phyloP scores from a whole-genome alignment of 1,140 invertebrate species.

The Oscheius sp. region DNA sequence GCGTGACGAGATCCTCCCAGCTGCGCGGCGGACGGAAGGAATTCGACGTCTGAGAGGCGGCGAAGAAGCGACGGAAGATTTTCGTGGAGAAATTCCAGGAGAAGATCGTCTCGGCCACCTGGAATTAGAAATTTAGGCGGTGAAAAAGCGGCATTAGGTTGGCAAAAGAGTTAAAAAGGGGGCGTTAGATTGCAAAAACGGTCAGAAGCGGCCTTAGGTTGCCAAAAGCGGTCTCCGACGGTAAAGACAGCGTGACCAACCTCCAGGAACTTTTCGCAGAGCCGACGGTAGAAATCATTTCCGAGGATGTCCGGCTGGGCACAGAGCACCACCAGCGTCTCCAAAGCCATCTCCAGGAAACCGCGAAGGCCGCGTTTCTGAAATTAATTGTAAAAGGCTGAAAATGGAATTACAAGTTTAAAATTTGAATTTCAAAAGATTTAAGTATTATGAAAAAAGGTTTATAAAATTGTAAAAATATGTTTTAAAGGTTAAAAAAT shows the following conservation, averaged over 20 bases:
- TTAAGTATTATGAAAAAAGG: neutral
- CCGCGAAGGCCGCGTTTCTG: slow-evolving; percentile 22
- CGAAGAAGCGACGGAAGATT: slow-evolving; percentile 7
- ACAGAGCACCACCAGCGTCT: slow-evolving; percentile 7
- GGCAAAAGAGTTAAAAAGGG: too few relatives aligned
- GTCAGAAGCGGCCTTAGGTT: too few relatives aligned
- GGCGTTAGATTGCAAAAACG: too few relatives aligned
- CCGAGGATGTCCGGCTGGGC: slow-evolving; percentile 11
- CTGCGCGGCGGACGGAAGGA: slow-evolving; percentile 34
- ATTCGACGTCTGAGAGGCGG: neutral
- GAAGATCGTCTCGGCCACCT: slow-evolving; percentile 28
- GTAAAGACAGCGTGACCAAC: too few relatives aligned
- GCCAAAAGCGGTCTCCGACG: too few relatives aligned
- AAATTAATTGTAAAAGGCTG: too few relatives aligned
- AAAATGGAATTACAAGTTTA: too few relatives aligned
- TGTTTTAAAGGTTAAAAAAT: too few relatives aligned
- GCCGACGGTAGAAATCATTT: slow-evolving; percentile 6
- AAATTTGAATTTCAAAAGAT: neutral
- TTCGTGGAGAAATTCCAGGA: slow-evolving; percentile 37
- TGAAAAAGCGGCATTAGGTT: too few relatives aligned
- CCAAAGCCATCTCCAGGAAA: slow-evolving; percentile 24
- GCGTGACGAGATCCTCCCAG: slow-evolving; percentile 34
- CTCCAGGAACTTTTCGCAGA: slow-evolving; percentile 26
- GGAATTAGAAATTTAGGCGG: too few relatives aligned
- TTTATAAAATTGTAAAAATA: too few relatives aligned